Conservation (phyloP, 2,113 vertebrate species). For the Cyphomyrus plagiostoma region DNA sequence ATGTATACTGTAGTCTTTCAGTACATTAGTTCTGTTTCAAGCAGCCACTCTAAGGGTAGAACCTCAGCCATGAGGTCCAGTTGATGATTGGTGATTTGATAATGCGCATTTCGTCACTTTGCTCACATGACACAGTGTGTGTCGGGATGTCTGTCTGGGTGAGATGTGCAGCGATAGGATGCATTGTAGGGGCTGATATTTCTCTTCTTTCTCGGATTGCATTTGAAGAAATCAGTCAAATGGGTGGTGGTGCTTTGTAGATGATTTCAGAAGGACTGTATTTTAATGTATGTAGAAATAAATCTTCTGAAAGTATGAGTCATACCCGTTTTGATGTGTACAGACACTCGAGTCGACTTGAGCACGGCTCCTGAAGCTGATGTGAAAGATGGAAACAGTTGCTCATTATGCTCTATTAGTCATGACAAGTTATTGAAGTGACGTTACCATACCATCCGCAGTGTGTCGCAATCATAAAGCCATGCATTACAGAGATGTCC, state of each 20-base stretch:
- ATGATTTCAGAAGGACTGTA: not conserved
- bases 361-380: not conserved
- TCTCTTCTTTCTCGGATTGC: not conserved
- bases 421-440: not conserved
- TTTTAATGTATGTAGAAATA: not conserved
- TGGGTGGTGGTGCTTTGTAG: not conserved
- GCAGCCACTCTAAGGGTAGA: not conserved
- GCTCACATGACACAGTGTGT: not conserved
- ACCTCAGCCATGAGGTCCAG: not conserved
- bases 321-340: not conserved
- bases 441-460: not conserved
- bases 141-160: not conserved
- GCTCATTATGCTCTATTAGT: not conserved
- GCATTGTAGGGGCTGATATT: not conserved
- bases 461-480: not conserved
- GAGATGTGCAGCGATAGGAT: not conserved
- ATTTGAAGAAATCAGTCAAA: not conserved
- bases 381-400: not conserved
- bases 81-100: not conserved
- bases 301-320: conserved; percentile 4
- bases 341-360: not conserved
- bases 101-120: not conserved
- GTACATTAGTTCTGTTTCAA: not conserved
- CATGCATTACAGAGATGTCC: not conserved
- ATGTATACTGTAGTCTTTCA: not conserved